Conservation (phyloP, 2,113 vertebrate genomes). For the Brachypteracias leptosomus region DNA sequence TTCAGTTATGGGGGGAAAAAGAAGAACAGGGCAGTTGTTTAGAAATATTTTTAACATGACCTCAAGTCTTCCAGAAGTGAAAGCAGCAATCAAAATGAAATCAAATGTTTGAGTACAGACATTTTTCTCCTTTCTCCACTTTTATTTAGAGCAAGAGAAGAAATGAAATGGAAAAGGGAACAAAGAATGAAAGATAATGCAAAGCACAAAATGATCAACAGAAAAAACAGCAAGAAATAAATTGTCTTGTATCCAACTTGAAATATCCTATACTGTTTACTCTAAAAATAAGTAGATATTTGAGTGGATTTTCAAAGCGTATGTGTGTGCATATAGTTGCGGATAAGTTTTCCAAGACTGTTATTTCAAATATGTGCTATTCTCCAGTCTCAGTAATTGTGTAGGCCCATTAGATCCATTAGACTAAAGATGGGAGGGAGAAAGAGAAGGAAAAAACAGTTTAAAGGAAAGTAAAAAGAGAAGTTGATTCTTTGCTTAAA, state of each 20-base stretch:
- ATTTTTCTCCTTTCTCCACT: not conserved
- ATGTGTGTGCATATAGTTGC: not conserved
- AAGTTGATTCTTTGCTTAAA: not conserved
- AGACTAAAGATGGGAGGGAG: not conserved
- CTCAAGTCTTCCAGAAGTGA: not conserved
- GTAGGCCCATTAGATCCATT: not conserved
- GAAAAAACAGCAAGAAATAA: not conserved
- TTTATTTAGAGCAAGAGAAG: not conserved
- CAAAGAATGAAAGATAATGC: not conserved
- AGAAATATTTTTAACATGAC: not conserved
- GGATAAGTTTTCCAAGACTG: not conserved
- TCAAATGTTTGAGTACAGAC: not conserved
- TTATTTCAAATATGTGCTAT: not conserved
- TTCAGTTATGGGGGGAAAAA: rapidly evolving
- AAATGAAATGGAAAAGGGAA: not conserved
- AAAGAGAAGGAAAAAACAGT: not conserved
- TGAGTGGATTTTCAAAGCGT: not conserved
- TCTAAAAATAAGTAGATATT: not conserved
- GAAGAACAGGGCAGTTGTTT: not conserved
- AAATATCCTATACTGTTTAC: not conserved
- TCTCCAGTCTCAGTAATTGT: not conserved
- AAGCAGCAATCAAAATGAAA: not conserved
- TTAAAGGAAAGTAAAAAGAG: not conserved
- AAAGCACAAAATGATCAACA: not conserved
- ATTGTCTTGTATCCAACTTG: not conserved